Conservation (phyloP, 1,140 invertebrate species). For the Dinoponera quadriceps region DNA sequence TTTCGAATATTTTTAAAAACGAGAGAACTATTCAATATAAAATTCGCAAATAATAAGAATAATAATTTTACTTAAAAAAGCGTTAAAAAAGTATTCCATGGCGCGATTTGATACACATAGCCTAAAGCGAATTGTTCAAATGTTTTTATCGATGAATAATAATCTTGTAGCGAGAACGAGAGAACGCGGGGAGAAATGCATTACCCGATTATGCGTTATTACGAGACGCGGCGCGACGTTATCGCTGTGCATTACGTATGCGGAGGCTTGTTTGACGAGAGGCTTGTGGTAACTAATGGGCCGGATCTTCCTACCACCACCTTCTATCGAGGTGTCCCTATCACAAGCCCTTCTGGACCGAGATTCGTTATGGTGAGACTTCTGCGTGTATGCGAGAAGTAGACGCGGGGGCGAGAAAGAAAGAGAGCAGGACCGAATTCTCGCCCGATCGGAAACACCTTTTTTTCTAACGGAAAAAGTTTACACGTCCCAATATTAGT, state of each 20-base stretch:
- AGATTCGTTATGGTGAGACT: conserved; percentile 38
- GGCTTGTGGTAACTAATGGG: conserved; percentile 58
- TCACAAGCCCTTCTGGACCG: conserved; percentile 23
- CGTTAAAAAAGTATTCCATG: neutral
- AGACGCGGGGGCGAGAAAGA: neutral
- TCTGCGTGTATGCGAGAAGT: conserved; percentile 24
- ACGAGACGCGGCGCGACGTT: conserved; percentile 32
- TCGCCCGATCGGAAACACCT: conserved; percentile 7
- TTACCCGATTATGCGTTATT: conserved; percentile 28
- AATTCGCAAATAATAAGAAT: too few species aligned
- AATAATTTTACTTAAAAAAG: too few species aligned
- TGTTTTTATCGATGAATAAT: conserved; percentile 16
- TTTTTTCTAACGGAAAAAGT: conserved; percentile 30
- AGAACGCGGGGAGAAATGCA: neutral
- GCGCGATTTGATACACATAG: neutral
- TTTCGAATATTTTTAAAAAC: too few species aligned
- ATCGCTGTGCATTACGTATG: conserved; percentile 56
- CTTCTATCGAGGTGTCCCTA: conserved; percentile 41
- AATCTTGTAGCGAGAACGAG: neutral
- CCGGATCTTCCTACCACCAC: conserved; percentile 18
- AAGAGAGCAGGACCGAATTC: neutral
- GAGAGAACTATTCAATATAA: too few species aligned
- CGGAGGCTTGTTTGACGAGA: conserved; percentile 50
- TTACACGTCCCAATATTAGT: conserved; percentile 40
- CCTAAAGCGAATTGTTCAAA: neutral